Conservation (phyloP, 2,888 invertebrate species). For the Sinelater perroti region DNA sequence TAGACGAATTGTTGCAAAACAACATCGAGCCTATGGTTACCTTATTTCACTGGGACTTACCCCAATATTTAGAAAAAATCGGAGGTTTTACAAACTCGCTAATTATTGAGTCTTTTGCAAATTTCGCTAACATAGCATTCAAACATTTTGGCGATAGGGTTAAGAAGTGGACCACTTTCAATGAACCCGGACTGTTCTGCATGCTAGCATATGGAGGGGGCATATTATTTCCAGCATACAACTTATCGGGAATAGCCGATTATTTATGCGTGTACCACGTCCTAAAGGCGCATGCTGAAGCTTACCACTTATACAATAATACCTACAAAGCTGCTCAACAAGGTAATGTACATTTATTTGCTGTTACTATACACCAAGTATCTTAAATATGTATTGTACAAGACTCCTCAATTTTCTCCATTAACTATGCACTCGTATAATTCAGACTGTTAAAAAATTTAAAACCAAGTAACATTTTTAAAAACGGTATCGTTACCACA, state of each 20-base stretch:
- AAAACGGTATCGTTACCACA: too few relatives aligned
- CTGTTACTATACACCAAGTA: too few relatives aligned
- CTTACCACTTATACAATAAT: constrained; percentile 69
- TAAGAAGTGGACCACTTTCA: constrained; percentile 64
- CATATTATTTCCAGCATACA: constrained; percentile 53
- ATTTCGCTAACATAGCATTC: constrained; percentile 64
- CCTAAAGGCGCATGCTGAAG: constrained; percentile 71
- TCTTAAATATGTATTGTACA: too few relatives aligned
- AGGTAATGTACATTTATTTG: too few relatives aligned
- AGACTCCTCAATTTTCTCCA: too few relatives aligned
- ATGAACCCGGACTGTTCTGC: constrained; percentile 60
- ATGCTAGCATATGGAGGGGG: constrained; percentile 49
- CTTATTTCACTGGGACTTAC: constrained; percentile 66
- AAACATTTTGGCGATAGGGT: constrained; percentile 49
- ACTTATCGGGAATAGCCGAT: constrained; percentile 64
- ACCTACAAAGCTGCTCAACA: constrained; percentile 64
- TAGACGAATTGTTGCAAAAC: constrained; percentile 63
- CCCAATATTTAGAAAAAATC: constrained; percentile 59
- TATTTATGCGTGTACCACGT: constrained; percentile 72
- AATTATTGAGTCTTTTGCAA: constrained; percentile 64
- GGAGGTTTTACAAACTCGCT: constrained; percentile 64
- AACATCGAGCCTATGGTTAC: constrained; percentile 66
- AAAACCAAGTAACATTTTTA: too few relatives aligned
- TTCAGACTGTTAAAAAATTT: too few relatives aligned
- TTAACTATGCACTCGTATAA: too few relatives aligned